Evolutionary conservation across 2,113 vertebrate genomes (phyloP), one percentile per base, ranked within the genome.

Genomic region (Paralichthys olivaceus): DNA sequence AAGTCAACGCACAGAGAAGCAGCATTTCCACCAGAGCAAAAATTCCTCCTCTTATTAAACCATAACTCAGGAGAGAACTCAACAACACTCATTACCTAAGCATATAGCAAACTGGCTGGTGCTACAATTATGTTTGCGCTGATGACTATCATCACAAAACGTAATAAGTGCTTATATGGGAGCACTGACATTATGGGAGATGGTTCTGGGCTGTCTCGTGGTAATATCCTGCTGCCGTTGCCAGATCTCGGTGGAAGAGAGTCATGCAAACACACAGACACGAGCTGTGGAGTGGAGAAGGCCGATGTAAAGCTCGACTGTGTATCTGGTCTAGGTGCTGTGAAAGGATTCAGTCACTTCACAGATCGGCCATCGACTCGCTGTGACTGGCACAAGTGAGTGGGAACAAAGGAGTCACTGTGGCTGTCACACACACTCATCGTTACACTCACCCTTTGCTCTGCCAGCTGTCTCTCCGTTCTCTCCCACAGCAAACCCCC

Each of bases 361-460:
- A 89, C 80, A 74, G 88, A 91, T 84, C 85, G 20, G 72, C 83
- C 80, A 75, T 90, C 87, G 37, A 89, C 83, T 84, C 57, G 81
- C 75, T 80, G 90, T 84, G 92, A 92, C 91, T 92, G 92, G 89
- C 90, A 90, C 91, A 79, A 86, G 81, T 77, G 78, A 86, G 80
- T 61, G 77, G 88, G 80, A 92, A 95, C 94, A 94, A 94, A 92
- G 90, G 89, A 89, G 89, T 85, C 89, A 92, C 88, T 95, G 92
- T 94, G 93, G 81, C 85, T 69, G 69, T 89, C 86, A 80, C 79
- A 87, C 87, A 80, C 82, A 76, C 90, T 82, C 54, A 81, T 87
- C 83, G 60, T 81, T 84, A 80, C 84, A 43, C 79, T 72, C 87
- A 84, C 68, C 71, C 88, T 87, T 90, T 75, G 85, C 84, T 84